Conservation (phyloP, 2,888 invertebrate genomes). For the Macrosoma leucophasiata region DNA sequence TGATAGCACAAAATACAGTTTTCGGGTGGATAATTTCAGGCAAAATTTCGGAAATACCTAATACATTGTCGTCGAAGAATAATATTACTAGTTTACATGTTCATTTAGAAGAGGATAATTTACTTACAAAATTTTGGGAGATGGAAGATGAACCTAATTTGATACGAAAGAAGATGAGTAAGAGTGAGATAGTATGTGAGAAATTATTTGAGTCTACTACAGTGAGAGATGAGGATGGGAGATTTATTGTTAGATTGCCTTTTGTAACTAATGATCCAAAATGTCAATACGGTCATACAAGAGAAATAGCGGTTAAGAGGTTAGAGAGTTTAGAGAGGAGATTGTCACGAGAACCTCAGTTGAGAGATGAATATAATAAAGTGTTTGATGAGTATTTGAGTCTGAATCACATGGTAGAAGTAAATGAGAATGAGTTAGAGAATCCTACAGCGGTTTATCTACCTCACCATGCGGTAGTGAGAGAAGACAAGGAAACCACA, state of each 20-base stretch:
- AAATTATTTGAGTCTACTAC: constrained; percentile 16
- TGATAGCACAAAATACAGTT: constrained; percentile 12
- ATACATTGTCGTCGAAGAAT: too few species aligned
- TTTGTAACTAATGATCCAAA: constrained; percentile 17
- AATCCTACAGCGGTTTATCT: constrained; percentile 25
- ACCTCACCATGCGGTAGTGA: constrained; percentile 32
- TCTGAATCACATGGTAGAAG: constrained; percentile 21
- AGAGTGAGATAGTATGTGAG: constrained; percentile 24
- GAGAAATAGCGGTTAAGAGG: constrained; percentile 18
- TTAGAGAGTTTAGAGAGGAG: constrained; percentile 18
- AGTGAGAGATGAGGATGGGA: constrained; percentile 15
- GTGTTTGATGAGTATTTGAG: constrained; percentile 25
- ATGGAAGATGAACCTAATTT: constrained; percentile 21
- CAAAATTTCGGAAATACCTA: too few species aligned
- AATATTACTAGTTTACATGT: constrained; percentile 12
- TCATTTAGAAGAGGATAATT: constrained; percentile 11
- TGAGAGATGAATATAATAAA: constrained; percentile 20
- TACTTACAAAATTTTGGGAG: constrained; percentile 25
- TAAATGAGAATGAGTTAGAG: constrained; percentile 9
- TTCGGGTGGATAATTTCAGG: constrained; percentile 18
- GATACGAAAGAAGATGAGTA: constrained; percentile 12
- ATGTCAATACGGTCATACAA: constrained; percentile 15
- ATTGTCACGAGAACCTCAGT: constrained; percentile 13
- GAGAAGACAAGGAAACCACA: constrained; percentile 18
- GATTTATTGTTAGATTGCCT: constrained; percentile 24